Evolutionary conservation across 1,140 invertebrate species (phyloP).

Genomic region (Frieseomelitta varia): DNA sequence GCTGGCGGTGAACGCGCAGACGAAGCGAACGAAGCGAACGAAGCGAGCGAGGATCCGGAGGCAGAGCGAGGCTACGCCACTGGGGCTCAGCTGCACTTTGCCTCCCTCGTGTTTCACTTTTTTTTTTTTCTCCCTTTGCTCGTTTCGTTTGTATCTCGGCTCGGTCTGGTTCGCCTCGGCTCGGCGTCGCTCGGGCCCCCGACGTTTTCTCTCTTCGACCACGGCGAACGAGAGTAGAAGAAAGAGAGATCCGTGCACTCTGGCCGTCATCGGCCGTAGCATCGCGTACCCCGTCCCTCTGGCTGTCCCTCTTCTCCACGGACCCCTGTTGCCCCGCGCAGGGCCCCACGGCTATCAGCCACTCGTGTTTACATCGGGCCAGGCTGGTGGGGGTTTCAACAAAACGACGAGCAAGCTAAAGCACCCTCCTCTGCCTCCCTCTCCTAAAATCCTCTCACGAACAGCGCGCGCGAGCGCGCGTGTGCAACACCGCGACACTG

Average conservation of each 20-base stretch:
- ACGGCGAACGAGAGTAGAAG: no score
- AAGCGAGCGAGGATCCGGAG: no score
- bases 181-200: constrained; percentile 67
- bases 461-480: not conserved
- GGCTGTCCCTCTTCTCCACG: constrained; percentile 43
- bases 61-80: constrained; percentile 66
- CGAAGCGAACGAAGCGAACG: not conserved
- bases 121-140: constrained; percentile 70
- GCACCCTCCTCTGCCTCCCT: constrained; percentile 42
- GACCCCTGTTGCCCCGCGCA: constrained; percentile 44
- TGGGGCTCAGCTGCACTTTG: constrained; percentile 74
- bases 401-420: constrained; percentile 65
- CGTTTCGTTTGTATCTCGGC: constrained; percentile 73
- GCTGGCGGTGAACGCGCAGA: not conserved
- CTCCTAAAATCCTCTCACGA: not conserved
- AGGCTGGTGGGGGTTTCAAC: constrained; percentile 60
- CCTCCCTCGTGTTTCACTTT: constrained; percentile 72
- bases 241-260: constrained; percentile 5
- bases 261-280: not conserved
- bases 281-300: constrained; percentile 31
- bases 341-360: constrained; percentile 76
- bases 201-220: constrained; percentile 20
- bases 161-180: constrained; percentile 66
- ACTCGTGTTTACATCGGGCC: constrained; percentile 77
- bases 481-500: constrained; percentile 28